A percentile compares a stretch with the other conserved stretches of the same genome.
Conservation (phyloP, 2,113 vertebrate genomes). For the Coracopsis vasa region DNA sequence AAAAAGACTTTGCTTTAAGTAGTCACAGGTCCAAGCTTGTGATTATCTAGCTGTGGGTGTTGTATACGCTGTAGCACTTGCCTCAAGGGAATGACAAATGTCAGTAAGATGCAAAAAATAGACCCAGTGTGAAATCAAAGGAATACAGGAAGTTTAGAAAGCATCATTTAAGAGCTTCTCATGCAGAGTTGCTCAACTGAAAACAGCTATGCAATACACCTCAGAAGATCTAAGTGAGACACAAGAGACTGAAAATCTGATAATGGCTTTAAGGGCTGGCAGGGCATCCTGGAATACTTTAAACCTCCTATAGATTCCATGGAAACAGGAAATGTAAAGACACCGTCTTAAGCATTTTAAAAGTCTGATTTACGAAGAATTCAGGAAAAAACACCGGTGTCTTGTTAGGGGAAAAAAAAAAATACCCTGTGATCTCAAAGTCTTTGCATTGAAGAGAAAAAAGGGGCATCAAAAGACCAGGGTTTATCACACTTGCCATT, state of each 20-base stretch:
- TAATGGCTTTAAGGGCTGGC: slow-evolving; percentile 65
- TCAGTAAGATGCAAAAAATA: slow-evolving; percentile 71
- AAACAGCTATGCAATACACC: slow-evolving; percentile 55
- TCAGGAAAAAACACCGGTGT: slow-evolving; percentile 43
- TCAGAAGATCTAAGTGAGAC: slow-evolving; percentile 73
- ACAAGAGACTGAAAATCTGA: slow-evolving; percentile 71
- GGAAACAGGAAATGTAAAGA: slow-evolving; percentile 70
- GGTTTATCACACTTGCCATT: slow-evolving; percentile 84
- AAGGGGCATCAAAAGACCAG: slow-evolving; percentile 74
- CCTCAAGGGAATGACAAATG: slow-evolving; percentile 69
- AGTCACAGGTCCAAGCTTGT: slow-evolving; percentile 65
- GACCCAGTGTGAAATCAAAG: slow-evolving; percentile 72
- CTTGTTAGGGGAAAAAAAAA: slow-evolving; percentile 55
- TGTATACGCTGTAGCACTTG: slow-evolving; percentile 46
- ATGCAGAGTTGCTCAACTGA: slow-evolving; percentile 66
- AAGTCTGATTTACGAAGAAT: slow-evolving; percentile 67
- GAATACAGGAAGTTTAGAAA: slow-evolving; percentile 66
- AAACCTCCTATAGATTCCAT: slow-evolving; percentile 64
- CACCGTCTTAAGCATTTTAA: slow-evolving; percentile 56
- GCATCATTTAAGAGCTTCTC: slow-evolving; percentile 65
- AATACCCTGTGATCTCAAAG: slow-evolving; percentile 63
- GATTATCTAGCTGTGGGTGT: slow-evolving; percentile 67
- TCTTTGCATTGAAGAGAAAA: slow-evolving; percentile 65
- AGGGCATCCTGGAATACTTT: slow-evolving; percentile 62
- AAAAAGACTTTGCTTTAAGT: slow-evolving; percentile 20